Conservation (phyloP, 2,113 vertebrate genomes). For the Myotis yumanensis region DNA sequence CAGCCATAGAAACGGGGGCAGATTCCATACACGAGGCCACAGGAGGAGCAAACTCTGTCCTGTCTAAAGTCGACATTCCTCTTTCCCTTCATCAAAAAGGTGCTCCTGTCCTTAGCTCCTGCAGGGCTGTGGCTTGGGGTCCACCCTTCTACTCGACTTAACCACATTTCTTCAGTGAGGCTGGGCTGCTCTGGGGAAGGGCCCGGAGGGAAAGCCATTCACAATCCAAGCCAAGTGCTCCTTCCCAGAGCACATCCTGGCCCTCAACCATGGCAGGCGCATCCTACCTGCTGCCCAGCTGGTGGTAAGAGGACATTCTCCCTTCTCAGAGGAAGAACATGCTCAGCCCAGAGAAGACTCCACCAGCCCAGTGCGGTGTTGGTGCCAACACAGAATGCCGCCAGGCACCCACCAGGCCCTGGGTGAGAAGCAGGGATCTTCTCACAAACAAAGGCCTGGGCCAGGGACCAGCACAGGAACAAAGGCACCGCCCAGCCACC, state of each 20-base stretch:
- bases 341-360: not conserved
- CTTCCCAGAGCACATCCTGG: not conserved
- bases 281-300: not conserved
- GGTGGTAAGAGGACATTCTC: not conserved
- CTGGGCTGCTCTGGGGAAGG: not conserved
- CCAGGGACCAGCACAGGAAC: not conserved
- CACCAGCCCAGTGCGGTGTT: not conserved
- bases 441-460: not conserved
- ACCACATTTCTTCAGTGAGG: not conserved
- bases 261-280: rapidly evolving
- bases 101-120: not conserved
- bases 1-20: not conserved
- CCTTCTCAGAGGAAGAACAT: not conserved
- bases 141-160: not conserved
- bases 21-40: not conserved
- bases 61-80: not conserved
- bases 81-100: not conserved
- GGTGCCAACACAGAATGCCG: not conserved
- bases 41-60: not conserved
- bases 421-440: not conserved
- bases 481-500: not conserved
- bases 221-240: not conserved
- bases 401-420: not conserved
- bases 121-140: too few species aligned
- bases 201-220: not conserved